Evolutionary conservation across 2,113 vertebrate genomes (phyloP).

Genomic region (Bombycilla garrulus): DNA sequence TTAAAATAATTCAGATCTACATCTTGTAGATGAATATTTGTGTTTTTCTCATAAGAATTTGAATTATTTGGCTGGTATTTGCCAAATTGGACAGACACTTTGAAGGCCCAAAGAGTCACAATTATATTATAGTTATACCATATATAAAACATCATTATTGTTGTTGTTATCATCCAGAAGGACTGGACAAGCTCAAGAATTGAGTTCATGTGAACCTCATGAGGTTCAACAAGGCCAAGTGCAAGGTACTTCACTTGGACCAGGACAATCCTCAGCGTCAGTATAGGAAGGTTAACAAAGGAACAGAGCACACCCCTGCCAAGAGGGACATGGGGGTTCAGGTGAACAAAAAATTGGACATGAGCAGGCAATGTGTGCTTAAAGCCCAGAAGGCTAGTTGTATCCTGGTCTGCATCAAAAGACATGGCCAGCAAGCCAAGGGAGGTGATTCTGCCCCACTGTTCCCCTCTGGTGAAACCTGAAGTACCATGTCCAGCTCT

Average conservation of each 20-base stretch:
- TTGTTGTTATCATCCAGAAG: background rate
- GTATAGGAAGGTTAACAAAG: background rate
- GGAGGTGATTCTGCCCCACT: background rate
- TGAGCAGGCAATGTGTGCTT: background rate
- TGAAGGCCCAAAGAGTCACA: background rate
- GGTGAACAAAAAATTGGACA: background rate
- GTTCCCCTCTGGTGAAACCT: background rate
- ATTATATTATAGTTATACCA: background rate
- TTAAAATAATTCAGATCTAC: background rate
- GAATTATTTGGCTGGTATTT: background rate
- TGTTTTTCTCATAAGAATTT: background rate
- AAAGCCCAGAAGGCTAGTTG: background rate
- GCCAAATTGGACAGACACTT: background rate
- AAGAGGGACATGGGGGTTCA: background rate
- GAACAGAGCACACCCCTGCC: accelerated
- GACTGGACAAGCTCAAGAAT: background rate
- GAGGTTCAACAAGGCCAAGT: background rate
- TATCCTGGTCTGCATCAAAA: background rate
- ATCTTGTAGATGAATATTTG: background rate
- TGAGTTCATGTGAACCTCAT: background rate
- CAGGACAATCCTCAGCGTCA: accelerated
- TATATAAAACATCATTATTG: background rate
- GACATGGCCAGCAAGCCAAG: background rate
- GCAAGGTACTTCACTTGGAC: background rate
- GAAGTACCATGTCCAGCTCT: background rate